These are phyloP conservation scores for Watsonalla cultraria DNA, from an alignment of 2,888 invertebrate genomes.

Conservation along the genomic window DNA sequence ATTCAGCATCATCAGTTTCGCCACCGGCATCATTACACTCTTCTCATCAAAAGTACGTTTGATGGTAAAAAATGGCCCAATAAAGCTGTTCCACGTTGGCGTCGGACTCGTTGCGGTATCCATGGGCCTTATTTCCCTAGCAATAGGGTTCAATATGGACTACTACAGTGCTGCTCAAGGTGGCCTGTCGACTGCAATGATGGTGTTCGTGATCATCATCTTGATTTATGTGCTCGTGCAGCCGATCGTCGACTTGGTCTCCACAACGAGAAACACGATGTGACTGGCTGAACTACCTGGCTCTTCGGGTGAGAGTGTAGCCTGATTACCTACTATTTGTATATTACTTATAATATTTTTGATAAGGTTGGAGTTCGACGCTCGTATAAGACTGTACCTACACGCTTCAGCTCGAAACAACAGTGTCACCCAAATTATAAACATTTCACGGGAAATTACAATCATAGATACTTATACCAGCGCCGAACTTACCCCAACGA, in stretches of 20 bases:
- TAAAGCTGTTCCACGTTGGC: slow-evolving; percentile 74
- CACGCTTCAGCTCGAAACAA: too few relatives aligned
- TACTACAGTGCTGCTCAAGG: slow-evolving; percentile 46
- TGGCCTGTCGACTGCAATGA: slow-evolving; percentile 51
- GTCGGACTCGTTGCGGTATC: slow-evolving; percentile 69
- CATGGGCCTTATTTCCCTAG: slow-evolving; percentile 71
- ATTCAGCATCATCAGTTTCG: slow-evolving; percentile 62
- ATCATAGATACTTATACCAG: too few relatives aligned
- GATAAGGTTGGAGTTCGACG: not conserved
- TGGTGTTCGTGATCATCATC: slow-evolving; percentile 50
- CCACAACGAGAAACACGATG: slow-evolving; percentile 49
- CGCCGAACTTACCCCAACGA: too few relatives aligned
- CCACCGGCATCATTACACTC: slow-evolving; percentile 70
- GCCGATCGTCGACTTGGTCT: slow-evolving; percentile 55
- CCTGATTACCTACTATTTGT: slow-evolving; percentile 23
- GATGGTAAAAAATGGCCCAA: slow-evolving; percentile 62
- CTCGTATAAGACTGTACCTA: too few relatives aligned
- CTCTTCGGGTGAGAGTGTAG: slow-evolving; percentile 49
- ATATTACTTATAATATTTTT: slow-evolving; percentile 3
- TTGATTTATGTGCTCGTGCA: slow-evolving; percentile 54
- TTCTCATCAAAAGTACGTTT: slow-evolving; percentile 73
- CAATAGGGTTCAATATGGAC: slow-evolving; percentile 63
- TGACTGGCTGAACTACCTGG: slow-evolving; percentile 49
- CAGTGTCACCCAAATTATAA: too few relatives aligned
- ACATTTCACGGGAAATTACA: too few relatives aligned